Conservation (phyloP, 2,113 vertebrate genomes). For the Tautogolabrus adspersus region DNA sequence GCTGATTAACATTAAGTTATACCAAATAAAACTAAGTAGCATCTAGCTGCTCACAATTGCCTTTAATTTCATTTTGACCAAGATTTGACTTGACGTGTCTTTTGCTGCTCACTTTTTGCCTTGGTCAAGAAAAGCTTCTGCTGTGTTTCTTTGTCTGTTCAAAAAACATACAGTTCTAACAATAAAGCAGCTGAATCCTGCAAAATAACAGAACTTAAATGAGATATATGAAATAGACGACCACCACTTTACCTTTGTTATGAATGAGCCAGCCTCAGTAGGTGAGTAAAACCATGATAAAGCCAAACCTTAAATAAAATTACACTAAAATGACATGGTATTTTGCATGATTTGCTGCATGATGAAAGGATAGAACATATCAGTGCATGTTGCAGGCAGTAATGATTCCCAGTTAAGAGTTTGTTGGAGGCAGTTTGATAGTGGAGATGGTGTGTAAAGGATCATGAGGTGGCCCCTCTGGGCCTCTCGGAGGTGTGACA, state of each 20-base stretch:
- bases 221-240: not conserved
- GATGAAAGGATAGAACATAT: not conserved
- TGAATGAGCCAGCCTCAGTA: not conserved
- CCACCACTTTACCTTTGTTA: slow-evolving; percentile 4
- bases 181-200: slow-evolving; percentile 11
- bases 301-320: not conserved
- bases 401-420: slow-evolving; percentile 26
- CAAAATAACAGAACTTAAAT: slow-evolving; percentile 8
- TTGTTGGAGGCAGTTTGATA: slow-evolving; percentile 19
- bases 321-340: not conserved
- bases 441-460: slow-evolving; percentile 28
- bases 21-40: slow-evolving; percentile 7
- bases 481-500: slow-evolving; percentile 59
- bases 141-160: slow-evolving; percentile 1
- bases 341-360: not conserved
- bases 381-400: not conserved
- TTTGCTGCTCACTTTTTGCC: slow-evolving; percentile 10
- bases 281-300: not conserved
- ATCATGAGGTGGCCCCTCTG: slow-evolving; percentile 18
- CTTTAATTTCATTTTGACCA: not conserved
- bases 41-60: slow-evolving; percentile 26
- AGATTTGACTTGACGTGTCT: not conserved
- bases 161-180: slow-evolving; percentile 10
- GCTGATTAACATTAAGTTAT: not conserved
- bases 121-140: not conserved